Percentiles rank a stretch among this genome's conserved stretches.
phyloP scores from a whole-genome alignment of 2,888 invertebrate genomes.

The Rhamnusium bicolor region DNA sequence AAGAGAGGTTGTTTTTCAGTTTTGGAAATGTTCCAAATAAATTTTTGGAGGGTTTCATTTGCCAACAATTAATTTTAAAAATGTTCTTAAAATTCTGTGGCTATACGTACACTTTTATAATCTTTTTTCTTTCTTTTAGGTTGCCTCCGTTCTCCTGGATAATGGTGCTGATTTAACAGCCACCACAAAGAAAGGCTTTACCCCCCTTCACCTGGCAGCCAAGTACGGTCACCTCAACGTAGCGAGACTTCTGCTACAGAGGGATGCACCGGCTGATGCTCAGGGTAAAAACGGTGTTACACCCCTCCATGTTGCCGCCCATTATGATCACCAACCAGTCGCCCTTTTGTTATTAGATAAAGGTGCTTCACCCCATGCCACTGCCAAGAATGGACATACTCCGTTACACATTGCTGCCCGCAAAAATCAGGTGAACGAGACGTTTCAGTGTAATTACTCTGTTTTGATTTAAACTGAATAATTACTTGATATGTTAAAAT shows the following conservation, averaged over 20 bases:
- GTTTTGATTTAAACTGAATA: neutral
- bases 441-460: slow-evolving; percentile 1
- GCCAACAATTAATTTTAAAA: too few relatives aligned
- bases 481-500: slow-evolving; percentile 6
- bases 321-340: slow-evolving; percentile 95
- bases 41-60: too few relatives aligned
- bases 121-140: slow-evolving; percentile 72
- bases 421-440: slow-evolving; percentile 86
- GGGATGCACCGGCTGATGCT: slow-evolving; percentile 87
- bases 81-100: too few relatives aligned
- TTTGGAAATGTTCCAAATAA: too few relatives aligned
- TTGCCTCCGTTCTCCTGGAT: slow-evolving; percentile 91
- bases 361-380: slow-evolving; percentile 93
- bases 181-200: slow-evolving; percentile 97
- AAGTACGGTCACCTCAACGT: slow-evolving; percentile 97
- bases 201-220: slow-evolving; percentile 96
- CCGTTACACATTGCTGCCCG: slow-evolving; percentile 98
- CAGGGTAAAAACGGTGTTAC: slow-evolving; percentile 97
- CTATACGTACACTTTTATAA: too few relatives aligned
- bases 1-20: too few relatives aligned
- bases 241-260: slow-evolving; percentile 88
- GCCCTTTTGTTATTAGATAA: slow-evolving; percentile 91
- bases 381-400: slow-evolving; percentile 98
- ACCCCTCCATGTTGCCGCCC: slow-evolving; percentile 96
- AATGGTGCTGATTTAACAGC: slow-evolving; percentile 91